phyloP scores from a whole-genome alignment of 2,113 vertebrate genomes.

The Strix aluco region DNA sequence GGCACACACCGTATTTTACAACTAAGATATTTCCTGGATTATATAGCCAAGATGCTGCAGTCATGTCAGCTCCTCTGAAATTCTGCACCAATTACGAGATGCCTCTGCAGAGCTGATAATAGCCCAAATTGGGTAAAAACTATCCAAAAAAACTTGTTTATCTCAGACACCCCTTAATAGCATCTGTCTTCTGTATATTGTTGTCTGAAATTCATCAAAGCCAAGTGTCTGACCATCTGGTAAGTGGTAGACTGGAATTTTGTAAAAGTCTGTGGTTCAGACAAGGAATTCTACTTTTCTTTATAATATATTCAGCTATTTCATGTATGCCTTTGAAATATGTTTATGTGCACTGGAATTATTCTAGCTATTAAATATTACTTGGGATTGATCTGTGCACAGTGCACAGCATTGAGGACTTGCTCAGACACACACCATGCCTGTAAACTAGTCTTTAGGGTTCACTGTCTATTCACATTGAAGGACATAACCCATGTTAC shows the following conservation, averaged over 20 bases:
- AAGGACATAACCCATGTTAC: background rate
- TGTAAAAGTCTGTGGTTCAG: conserved; percentile 40
- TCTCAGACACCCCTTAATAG: background rate
- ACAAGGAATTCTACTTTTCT: background rate
- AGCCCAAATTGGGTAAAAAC: background rate
- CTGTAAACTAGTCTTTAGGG: background rate
- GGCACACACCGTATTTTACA: background rate
- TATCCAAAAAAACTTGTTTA: background rate
- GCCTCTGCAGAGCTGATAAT: background rate
- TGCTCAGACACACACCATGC: background rate
- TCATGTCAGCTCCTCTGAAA: background rate
- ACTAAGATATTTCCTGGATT: background rate
- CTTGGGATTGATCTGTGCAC: background rate
- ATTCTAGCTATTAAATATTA: background rate
- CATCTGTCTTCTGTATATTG: background rate
- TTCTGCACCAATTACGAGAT: background rate
- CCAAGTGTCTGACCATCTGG: background rate
- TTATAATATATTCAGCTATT: conserved; percentile 50
- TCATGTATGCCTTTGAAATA: conserved; percentile 53
- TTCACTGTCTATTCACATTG: background rate
- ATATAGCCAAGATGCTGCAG: background rate
- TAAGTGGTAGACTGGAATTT: conserved; percentile 24
- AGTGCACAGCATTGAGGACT: background rate
- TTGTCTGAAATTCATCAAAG: conserved; percentile 17
- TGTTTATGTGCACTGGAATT: background rate